A percentile compares a stretch with the other conserved stretches of the same genome.
Conservation (phyloP, 2,888 invertebrate genomes). For the Lasioglossum figueresi region DNA sequence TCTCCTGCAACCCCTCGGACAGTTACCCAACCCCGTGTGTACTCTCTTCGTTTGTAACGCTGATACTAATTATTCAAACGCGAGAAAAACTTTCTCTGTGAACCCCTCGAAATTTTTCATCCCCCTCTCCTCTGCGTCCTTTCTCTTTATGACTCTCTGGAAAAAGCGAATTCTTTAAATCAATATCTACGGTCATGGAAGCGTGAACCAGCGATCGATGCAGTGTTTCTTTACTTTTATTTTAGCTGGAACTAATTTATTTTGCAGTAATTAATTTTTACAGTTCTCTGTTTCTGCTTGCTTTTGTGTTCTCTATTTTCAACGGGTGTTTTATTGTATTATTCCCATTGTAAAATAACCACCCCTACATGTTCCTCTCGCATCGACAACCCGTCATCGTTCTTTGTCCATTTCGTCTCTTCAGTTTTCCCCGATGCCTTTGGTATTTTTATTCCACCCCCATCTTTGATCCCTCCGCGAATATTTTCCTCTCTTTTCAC, state of each 20-base stretch:
- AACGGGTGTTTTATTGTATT: background rate
- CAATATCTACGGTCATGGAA: too few species aligned
- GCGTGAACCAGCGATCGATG: background rate
- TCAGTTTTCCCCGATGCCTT: background rate
- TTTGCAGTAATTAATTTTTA: background rate
- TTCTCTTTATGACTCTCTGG: background rate
- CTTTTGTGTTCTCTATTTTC: background rate
- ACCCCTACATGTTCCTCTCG: background rate
- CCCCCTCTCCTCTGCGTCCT: background rate
- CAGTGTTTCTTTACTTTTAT: background rate
- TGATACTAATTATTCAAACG: conserved; percentile 7
- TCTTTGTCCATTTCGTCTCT: background rate
- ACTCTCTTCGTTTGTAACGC: background rate
- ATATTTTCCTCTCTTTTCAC: background rate
- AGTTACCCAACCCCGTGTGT: too few species aligned
- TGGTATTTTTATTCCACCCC: background rate
- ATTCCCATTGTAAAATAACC: background rate
- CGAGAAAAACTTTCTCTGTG: background rate
- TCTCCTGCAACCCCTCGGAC: background rate
- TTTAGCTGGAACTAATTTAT: background rate
- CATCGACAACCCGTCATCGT: background rate
- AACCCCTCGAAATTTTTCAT: background rate
- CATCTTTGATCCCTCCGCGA: background rate
- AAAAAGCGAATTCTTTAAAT: background rate
- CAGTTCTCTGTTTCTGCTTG: background rate